Conservation (phyloP, 2,888 invertebrate species). For the Limulus polyphemus region DNA sequence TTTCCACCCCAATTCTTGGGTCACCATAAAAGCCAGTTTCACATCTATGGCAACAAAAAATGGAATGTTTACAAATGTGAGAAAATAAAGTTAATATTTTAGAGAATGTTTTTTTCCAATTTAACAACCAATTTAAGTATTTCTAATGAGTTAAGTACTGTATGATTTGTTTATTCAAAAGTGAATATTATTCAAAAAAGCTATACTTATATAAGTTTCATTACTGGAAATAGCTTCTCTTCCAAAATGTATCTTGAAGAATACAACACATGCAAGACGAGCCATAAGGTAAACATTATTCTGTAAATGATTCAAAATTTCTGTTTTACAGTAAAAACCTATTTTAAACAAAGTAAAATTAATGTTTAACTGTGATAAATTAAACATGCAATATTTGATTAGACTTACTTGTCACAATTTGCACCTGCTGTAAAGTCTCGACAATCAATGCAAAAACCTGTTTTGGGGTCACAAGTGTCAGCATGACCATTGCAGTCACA, state of each 20-base stretch:
- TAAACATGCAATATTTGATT: neutral
- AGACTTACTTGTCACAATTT: constrained; percentile 57
- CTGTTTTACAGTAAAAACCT: no score
- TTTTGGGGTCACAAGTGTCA: constrained; percentile 75
- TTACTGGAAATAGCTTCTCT: no score
- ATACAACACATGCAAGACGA: no score
- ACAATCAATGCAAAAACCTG: constrained; percentile 79
- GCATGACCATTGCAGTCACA: constrained; percentile 98
- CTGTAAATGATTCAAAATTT: no score
- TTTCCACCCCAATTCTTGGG: constrained; percentile 74
- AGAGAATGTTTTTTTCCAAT: no score
- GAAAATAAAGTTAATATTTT: neutral
- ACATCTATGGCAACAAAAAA: constrained; percentile 44
- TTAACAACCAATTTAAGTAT: no score
- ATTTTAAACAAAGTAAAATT: neutral
- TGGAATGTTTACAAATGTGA: neutral
- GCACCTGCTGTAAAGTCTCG: constrained; percentile 75
- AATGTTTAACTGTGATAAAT: neutral
- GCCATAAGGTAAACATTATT: no score
- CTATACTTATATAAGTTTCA: no score
- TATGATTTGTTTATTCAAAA: no score
- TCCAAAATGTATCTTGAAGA: no score
- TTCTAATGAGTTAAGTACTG: no score
- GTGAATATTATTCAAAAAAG: no score
- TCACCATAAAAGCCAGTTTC: constrained; percentile 88